Evolutionary conservation across 2,113 vertebrate genomes (phyloP), one percentile per base, ranked within the genome.

Genomic region (Ictidomys tridecemlineatus): DNA sequence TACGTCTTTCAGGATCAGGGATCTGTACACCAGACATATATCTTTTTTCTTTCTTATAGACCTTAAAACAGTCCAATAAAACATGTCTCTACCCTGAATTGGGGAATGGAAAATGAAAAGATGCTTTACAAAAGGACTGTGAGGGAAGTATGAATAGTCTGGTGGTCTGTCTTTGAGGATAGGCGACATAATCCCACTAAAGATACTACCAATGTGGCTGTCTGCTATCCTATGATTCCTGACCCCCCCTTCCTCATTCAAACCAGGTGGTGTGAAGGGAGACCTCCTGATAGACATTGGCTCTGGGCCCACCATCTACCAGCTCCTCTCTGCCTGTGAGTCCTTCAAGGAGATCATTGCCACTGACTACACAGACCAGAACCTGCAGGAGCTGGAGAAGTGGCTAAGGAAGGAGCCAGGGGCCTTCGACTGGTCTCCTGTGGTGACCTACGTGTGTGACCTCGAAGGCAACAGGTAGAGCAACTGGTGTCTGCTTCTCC

Each of bases 401-500:
- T 98, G 98, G 98, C 51, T 99, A 80, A 97, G 89, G 73, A 98
- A 97, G 8, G 98, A 98, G 37, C 97, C 96, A 0, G 98, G 89
- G 0, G 98, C 98, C 70, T 98, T 98, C n/a, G 94, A 98, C 92
- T 99, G 98, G 98, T 97, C 95, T 61, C 97, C 97, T 1, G 73
- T 98, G 84, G 97, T 98, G 67, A 97, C 98, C 84, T 97, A 97
- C 17, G 97, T 99, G 53, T 98, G 98, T 87, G 96, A 98, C 30
- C 91, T 98, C 22, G 98, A 99, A 80, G 98, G 98, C 1, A 96
- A 98, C 96, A 98, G 98, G 98, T 98, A 97, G 58, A 61, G 32
- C 26, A 24, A 39, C 12, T 12, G 12, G 5, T 61, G n/a, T 42
- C n/a, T 67, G 16, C 34, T 69, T 93, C 45, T 56, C 5, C 28